A percentile compares a stretch with the other conserved stretches of the same genome.
Conservation (phyloP, 1,140 invertebrate species). For the Listronotus bonariensis region DNA sequence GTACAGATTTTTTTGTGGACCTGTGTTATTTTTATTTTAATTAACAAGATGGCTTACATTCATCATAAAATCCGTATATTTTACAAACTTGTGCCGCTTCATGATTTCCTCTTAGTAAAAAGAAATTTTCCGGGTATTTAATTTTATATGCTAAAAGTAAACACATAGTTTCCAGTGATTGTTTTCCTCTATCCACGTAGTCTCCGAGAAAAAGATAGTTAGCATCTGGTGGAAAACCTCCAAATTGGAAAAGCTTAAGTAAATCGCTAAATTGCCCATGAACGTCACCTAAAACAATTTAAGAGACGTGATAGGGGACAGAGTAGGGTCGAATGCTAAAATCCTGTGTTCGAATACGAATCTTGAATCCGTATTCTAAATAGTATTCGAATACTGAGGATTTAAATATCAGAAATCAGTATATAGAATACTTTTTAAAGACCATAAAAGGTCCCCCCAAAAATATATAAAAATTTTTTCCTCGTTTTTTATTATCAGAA, state of each 20-base stretch:
- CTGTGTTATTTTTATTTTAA: neutral
- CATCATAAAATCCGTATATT: slow-evolving; percentile 84
- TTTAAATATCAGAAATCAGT: no score
- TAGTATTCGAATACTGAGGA: no score
- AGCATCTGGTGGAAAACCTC: slow-evolving; percentile 94
- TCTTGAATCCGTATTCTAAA: no score
- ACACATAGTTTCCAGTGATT: slow-evolving; percentile 84
- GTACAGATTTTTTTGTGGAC: neutral
- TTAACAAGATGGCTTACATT: slow-evolving; percentile 63
- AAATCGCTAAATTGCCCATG: slow-evolving; percentile 93
- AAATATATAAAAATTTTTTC: no score
- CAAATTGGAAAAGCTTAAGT: slow-evolving; percentile 92
- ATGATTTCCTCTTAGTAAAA: slow-evolving; percentile 83
- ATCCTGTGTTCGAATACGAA: no score
- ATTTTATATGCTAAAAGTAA: slow-evolving; percentile 90
- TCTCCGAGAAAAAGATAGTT: slow-evolving; percentile 95
- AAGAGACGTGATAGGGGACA: no score
- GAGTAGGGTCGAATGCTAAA: no score
- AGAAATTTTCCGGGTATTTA: slow-evolving; percentile 95
- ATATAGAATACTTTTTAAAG: no score
- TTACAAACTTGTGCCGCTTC: slow-evolving; percentile 83
- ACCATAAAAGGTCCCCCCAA: no score
- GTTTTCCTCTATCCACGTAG: slow-evolving; percentile 88
- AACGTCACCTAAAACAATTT: slow-evolving; percentile 81
- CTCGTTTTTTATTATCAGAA: no score